Base-by-base conservation (phyloP, 2,797 vertebrate genomes). In the Mycteria americana region DNA sequence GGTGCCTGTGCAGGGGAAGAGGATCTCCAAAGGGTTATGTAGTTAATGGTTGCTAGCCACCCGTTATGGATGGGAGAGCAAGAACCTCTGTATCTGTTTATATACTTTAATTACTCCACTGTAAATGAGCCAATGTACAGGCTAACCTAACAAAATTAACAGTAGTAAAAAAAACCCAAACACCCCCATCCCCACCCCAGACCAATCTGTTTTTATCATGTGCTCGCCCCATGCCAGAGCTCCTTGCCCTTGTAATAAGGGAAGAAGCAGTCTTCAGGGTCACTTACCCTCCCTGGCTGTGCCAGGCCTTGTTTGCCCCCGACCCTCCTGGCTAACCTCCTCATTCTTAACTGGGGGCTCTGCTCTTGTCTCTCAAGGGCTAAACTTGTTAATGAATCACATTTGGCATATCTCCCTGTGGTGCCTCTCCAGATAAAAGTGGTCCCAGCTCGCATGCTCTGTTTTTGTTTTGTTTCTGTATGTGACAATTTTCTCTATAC, bases 401-500 rank as follows among this genome's bases (percentile, higher is more conserved):
- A 94, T 90, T 96, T 97, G 97, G 96, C 97, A 96, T 94, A 92
- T 96, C 95, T 97, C 97, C 95, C 95, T 33, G 95, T 97, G 97
- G 96, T 97, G 96, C 97, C 96, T 95, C 96, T 96, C 92, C 79
- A 95, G 92, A 97, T 97, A 93, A 97, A 96, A 97, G 96, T 97
- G 95, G 95, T 96, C 95, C 91, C 92, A 95, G 87, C 95, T 97
- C 77, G 12, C 95, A 95, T 89, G 96, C 91, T 97, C 96, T 82
- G 76, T 97, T 97, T 96, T 87, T 96, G 97, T 96, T 97, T 97
- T 96, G 96, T 97, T 97, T 96, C 96, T 93, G 95, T 96, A 96
- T 92, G 97, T 96, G 96, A 89, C 95, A 97, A 97, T 97, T 97
- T 97, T 97, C 97, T 89, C 95, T 43, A 92, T 91, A 97, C 95